Conservation (phyloP, 2,113 vertebrate genomes). For the Corythoichthys haematopterus region DNA sequence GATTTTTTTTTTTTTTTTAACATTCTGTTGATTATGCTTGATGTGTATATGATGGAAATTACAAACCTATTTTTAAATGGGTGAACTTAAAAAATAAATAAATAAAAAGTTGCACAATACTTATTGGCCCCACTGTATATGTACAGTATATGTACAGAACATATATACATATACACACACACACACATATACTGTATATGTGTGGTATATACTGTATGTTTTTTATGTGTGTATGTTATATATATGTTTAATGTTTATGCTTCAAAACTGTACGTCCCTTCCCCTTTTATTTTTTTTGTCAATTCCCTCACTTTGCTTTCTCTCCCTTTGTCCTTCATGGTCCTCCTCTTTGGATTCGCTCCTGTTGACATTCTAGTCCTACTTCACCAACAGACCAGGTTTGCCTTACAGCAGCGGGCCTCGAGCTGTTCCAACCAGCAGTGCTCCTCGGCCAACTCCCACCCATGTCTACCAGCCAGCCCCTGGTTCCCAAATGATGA, state of each 20-base stretch:
- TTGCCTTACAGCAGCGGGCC: constrained; percentile 76
- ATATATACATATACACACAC: no score
- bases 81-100: no score
- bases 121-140: no score
- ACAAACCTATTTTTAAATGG: no score
- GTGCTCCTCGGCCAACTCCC: constrained; percentile 82
- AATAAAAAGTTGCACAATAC: no score
- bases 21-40: no score
- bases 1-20: no score
- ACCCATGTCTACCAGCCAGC: constrained; percentile 88
- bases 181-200: no score
- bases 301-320: not conserved
- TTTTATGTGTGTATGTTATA: no score
- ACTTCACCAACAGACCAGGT: constrained; percentile 83
- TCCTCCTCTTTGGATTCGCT: not conserved
- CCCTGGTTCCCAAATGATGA: constrained; percentile 90
- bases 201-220: no score
- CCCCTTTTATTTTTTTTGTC: not conserved
- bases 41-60: no score
- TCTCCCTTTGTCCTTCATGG: not conserved
- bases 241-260: not conserved
- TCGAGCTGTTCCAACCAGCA: constrained; percentile 81
- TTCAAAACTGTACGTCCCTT: not conserved
- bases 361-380: constrained; percentile 75
- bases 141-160: no score